phyloP scores from a whole-genome alignment of 1,140 invertebrate genomes.

The Rhagoletis pomonella region DNA sequence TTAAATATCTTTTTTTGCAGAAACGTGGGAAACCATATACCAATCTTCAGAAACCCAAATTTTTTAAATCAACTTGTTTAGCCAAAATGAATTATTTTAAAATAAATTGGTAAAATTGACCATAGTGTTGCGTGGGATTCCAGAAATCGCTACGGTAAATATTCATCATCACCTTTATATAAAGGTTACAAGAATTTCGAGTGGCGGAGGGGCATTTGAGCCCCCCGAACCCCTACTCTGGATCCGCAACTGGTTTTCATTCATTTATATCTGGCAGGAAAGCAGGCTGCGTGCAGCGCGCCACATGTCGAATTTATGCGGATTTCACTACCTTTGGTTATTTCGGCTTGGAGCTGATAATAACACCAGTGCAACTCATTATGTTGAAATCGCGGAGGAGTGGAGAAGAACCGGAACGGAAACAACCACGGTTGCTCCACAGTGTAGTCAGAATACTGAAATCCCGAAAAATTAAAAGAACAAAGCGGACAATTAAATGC shows the following conservation, averaged over 20 bases:
- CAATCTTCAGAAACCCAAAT: no score
- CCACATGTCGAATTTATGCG: conserved; percentile 21
- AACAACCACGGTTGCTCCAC: background rate
- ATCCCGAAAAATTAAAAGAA: conserved; percentile 23
- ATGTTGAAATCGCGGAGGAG: background rate
- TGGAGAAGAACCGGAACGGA: background rate
- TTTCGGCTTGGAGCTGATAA: background rate
- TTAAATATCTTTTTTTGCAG: no score
- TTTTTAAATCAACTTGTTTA: no score
- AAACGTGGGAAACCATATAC: no score
- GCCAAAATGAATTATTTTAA: no score
- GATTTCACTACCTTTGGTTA: conserved; percentile 21
- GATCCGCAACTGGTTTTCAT: background rate
- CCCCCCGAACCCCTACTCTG: background rate
- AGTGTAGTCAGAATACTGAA: background rate
- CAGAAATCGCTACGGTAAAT: no score
- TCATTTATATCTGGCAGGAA: background rate
- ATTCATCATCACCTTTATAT: no score
- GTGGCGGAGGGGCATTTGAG: no score
- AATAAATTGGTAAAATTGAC: no score
- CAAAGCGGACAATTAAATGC: background rate
- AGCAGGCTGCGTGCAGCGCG: background rate
- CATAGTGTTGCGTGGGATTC: no score
- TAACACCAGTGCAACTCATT: conserved; percentile 25
- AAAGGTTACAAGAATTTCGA: no score